A percentile compares a stretch with the other conserved stretches of the same genome.
These are phyloP conservation scores for Globodera rostochiensis DNA, from an alignment of 1,140 invertebrate genomes.

Conservation along the genomic window DNA sequence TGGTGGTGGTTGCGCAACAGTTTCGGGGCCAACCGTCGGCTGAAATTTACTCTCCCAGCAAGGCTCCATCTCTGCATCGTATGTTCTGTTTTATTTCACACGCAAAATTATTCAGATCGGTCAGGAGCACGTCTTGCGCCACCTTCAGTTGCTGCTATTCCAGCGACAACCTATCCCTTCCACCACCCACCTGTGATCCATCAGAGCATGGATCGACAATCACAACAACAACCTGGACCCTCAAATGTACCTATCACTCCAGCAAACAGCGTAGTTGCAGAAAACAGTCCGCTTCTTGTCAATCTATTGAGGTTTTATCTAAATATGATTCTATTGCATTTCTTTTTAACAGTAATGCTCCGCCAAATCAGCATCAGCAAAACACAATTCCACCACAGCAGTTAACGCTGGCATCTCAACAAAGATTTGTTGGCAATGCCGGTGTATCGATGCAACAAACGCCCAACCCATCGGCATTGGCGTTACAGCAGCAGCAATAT, in stretches of 20 bases:
- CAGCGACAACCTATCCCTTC: not conserved
- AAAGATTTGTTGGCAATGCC: not conserved
- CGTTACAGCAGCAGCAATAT: not conserved
- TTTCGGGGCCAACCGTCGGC: not conserved
- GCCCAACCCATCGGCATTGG: not conserved
- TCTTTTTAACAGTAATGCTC: not conserved
- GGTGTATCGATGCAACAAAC: not conserved
- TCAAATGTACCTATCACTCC: slow-evolving; percentile 7
- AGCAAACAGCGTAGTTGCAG: slow-evolving; percentile 1
- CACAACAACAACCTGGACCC: slow-evolving; percentile 8
- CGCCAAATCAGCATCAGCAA: not conserved
- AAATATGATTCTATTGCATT: not conserved
- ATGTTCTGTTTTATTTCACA: not conserved
- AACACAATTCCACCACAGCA: not conserved
- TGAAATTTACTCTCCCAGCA: slow-evolving; percentile 7
- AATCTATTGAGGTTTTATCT: slow-evolving; percentile 34
- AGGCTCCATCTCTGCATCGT: not conserved
- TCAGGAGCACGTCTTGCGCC: not conserved
- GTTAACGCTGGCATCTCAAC: slow-evolving; percentile 8
- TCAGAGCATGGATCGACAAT: slow-evolving; percentile 2
- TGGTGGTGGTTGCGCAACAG: not conserved
- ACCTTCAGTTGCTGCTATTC: not conserved
- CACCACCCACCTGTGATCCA: slow-evolving; percentile 9
- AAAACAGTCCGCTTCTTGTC: slow-evolving; percentile 37
- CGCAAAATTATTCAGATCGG: not conserved